Percentiles rank a stretch among this genome's conserved stretches.
These are phyloP conservation scores for Opisthograptis luteolata DNA, from an alignment of 2,888 invertebrate species.

Conservation along the genomic window DNA sequence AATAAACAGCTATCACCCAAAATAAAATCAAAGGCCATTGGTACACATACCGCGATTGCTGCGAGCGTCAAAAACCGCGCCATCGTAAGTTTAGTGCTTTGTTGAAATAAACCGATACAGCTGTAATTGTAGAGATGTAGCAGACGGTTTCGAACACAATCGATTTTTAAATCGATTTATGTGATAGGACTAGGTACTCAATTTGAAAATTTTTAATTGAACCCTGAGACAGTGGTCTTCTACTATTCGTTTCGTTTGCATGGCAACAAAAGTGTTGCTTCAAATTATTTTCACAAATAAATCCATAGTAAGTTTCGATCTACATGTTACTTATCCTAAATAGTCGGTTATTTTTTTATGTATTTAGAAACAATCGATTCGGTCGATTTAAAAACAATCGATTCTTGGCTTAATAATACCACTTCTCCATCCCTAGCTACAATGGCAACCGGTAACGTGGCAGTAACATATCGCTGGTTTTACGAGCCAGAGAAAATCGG, in stretches of 20 bases:
- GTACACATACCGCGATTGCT: conserved; percentile 26
- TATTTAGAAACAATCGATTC: too few species aligned
- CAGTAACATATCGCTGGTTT: conserved; percentile 50
- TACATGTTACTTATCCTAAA: too few species aligned
- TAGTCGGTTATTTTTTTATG: too few species aligned
- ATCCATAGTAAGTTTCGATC: too few species aligned
- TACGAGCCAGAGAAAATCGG: conserved; percentile 67
- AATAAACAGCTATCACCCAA: conserved; percentile 21
- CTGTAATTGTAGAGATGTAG: background rate
- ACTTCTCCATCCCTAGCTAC: conserved; percentile 2
- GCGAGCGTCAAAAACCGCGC: conserved; percentile 16
- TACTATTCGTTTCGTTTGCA: too few species aligned
- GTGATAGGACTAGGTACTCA: too few species aligned
- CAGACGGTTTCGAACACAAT: background rate
- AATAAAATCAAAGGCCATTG: conserved; percentile 28
- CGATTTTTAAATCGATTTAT: background rate
- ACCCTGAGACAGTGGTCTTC: too few species aligned
- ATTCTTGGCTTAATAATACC: too few species aligned
- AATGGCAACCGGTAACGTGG: conserved; percentile 2
- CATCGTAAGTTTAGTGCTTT: conserved; percentile 22
- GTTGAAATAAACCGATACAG: conserved; percentile 25
- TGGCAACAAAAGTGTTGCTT: too few species aligned
- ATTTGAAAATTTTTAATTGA: too few species aligned
- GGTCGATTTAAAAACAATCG: too few species aligned
- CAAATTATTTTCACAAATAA: too few species aligned